Evolutionary conservation across 2,797 vertebrate genomes (phyloP).

Genomic region (Gymnocypris eckloni): DNA sequence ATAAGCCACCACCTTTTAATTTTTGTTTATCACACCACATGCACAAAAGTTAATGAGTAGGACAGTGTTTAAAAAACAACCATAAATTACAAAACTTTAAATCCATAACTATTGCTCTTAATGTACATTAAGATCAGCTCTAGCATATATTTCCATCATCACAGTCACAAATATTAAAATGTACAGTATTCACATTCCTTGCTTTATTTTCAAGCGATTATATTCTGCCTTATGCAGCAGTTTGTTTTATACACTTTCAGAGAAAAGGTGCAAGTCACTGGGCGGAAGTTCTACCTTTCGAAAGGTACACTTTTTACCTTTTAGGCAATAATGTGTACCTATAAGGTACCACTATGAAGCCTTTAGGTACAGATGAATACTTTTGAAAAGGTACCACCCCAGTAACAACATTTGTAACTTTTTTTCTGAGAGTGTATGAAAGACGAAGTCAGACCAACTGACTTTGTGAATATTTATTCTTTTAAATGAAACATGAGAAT

Average conservation of each 20-base stretch:
- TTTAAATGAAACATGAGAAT: background rate
- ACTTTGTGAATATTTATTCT: background rate
- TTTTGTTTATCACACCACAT: too few relatives aligned
- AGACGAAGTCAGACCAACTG: background rate
- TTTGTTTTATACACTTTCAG: background rate
- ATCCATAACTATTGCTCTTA: background rate
- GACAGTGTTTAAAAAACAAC: background rate
- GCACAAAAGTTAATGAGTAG: too few relatives aligned
- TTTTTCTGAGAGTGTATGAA: background rate
- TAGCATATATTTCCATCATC: background rate
- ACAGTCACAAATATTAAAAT: background rate
- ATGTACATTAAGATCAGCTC: background rate
- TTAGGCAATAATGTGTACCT: too few relatives aligned
- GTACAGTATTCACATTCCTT: too few relatives aligned
- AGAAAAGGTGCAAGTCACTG: too few relatives aligned
- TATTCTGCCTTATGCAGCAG: constrained; percentile 2
- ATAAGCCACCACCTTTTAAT: too few relatives aligned
- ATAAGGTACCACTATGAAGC: too few relatives aligned
- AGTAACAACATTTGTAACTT: too few relatives aligned
- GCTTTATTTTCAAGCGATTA: background rate
- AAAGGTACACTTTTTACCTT: too few relatives aligned
- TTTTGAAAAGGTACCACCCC: too few relatives aligned
- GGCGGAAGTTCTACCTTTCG: too few relatives aligned
- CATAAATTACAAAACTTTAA: background rate
- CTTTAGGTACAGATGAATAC: too few relatives aligned